phyloP scores from a whole-genome alignment of 2,797 vertebrate species.

The Hyperoplus lanceolatus region DNA sequence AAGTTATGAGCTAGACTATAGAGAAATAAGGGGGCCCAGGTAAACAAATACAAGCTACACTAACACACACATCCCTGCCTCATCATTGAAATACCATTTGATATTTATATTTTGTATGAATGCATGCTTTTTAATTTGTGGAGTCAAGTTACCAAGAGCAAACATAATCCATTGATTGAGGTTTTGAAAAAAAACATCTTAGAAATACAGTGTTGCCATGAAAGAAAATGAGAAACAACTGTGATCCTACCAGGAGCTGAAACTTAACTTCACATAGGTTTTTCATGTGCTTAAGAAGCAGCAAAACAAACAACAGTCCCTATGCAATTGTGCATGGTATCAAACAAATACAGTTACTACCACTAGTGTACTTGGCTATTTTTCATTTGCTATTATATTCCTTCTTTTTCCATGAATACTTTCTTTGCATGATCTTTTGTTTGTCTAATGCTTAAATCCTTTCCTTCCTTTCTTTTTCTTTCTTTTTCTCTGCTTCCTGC shows the following conservation, averaged over 20 bases:
- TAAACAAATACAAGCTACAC: slow-evolving; percentile 55
- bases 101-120: background rate
- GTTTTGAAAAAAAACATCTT: background rate
- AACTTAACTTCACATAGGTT: background rate
- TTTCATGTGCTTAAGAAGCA: background rate
- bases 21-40: slow-evolving; percentile 88
- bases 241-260: background rate
- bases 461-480: slow-evolving; percentile 65
- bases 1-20: slow-evolving; percentile 88
- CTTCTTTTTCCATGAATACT: slow-evolving; percentile 23
- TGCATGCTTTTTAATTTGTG: slow-evolving; percentile 1
- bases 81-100: background rate
- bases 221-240: background rate
- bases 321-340: background rate
- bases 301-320: background rate
- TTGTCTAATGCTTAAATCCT: slow-evolving; percentile 57
- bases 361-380: background rate
- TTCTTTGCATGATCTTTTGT: slow-evolving; percentile 48
- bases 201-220: slow-evolving; percentile 1
- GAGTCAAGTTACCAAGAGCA: background rate
- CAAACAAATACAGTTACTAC: background rate
- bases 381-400: slow-evolving; percentile 22
- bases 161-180: background rate
- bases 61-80: background rate
- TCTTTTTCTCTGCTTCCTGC: slow-evolving; percentile 53